Evolutionary conservation across 1,140 invertebrate genomes (phyloP).

Genomic region (Micrasema longulum): DNA sequence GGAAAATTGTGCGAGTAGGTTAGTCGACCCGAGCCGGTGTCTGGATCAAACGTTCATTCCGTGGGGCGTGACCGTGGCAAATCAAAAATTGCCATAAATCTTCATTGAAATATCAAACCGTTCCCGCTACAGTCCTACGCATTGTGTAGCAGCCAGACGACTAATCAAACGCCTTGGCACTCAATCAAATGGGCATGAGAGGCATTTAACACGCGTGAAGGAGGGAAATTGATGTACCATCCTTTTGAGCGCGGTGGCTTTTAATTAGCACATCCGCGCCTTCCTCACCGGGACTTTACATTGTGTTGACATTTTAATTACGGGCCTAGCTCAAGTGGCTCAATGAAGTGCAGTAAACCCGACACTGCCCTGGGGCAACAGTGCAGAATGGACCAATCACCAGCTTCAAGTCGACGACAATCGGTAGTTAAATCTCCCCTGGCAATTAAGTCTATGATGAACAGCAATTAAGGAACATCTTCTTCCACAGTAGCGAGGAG

Average conservation of each 20-base stretch:
- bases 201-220: not conserved
- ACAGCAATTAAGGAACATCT: conserved; percentile 16
- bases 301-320: conserved; percentile 20
- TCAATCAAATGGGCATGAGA: not conserved
- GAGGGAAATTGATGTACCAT: not conserved
- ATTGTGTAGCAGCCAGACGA: not conserved
- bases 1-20: conserved; percentile 7
- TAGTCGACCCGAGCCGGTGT: not conserved
- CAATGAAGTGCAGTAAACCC: conserved; percentile 12
- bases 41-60: conserved; percentile 16
- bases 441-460: conserved; percentile 25
- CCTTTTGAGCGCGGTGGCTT: conserved; percentile 13
- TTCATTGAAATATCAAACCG: conserved; percentile 22
- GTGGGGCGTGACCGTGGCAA: conserved; percentile 16
- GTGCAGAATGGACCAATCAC: not conserved
- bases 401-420: conserved; percentile 18
- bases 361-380: conserved; percentile 26
- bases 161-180: conserved; percentile 5
- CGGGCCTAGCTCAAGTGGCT: conserved; percentile 1
- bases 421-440: conserved; percentile 22
- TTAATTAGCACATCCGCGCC: not conserved
- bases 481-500: not conserved
- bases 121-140: conserved; percentile 2
- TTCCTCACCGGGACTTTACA: not conserved
- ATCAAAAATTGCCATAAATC: conserved; percentile 35